Conservation (phyloP, 2,888 invertebrate species). For the Fissipunctia ypsillon region DNA sequence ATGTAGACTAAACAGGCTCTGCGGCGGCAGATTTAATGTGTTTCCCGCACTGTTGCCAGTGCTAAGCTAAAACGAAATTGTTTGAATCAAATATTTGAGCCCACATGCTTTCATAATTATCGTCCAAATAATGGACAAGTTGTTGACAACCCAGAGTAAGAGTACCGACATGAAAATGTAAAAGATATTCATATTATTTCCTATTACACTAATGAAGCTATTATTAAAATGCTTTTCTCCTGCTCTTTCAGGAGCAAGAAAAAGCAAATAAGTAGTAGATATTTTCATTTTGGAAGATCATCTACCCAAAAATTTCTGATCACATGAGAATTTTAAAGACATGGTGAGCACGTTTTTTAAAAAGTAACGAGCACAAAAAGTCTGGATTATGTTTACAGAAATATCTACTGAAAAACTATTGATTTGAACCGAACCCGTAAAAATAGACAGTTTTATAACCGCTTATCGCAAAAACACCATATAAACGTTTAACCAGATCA, state of each 20-base stretch:
- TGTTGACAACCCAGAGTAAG: conserved; percentile 18
- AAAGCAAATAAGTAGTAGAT: not conserved
- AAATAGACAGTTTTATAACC: conserved; percentile 49
- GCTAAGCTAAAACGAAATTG: conserved; percentile 54
- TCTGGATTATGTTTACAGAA: conserved; percentile 8
- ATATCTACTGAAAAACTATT: conserved; percentile 9
- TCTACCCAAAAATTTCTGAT: not conserved
- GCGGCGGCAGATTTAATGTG: conserved; percentile 77
- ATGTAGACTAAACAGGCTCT: conserved; percentile 83
- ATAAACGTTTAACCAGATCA: conserved; percentile 32
- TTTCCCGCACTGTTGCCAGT: conserved; percentile 64
- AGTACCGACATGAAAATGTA: not conserved
- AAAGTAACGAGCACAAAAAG: not conserved
- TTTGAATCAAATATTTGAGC: conserved; percentile 55
- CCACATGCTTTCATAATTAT: conserved; percentile 26
- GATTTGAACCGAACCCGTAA: conserved; percentile 23
- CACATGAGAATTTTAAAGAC: conserved; percentile 20
- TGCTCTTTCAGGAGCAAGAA: not conserved
- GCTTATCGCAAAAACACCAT: conserved; percentile 37
- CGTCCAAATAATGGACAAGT: conserved; percentile 7
- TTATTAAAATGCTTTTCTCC: not conserved
- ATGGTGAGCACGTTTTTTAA: not conserved
- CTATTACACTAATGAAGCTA: not conserved
- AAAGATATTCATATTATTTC: not conserved
- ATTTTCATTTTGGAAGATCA: not conserved